These are phyloP conservation scores for Ctenomys sociabilis DNA, from an alignment of 2,113 vertebrate genomes.

Conservation along the genomic window DNA sequence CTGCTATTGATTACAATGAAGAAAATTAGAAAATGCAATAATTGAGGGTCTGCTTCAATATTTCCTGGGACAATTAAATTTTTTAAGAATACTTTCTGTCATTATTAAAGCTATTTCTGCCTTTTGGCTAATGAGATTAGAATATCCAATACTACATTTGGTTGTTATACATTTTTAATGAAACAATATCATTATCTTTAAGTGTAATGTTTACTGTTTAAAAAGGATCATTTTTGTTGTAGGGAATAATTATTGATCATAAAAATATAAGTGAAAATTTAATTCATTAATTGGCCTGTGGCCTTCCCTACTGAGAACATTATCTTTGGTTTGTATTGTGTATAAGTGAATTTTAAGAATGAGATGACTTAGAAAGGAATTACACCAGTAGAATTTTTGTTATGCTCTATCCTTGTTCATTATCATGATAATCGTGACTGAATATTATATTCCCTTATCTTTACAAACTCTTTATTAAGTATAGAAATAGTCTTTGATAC, in stretches of 20 bases:
- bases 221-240: conserved; percentile 38
- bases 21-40: conserved; percentile 49
- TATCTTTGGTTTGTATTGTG: conserved; percentile 50
- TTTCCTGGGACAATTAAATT: conserved; percentile 29
- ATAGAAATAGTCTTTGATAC: conserved; percentile 53
- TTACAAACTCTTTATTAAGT: conserved; percentile 45
- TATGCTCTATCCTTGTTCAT: conserved; percentile 58
- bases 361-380: conserved; percentile 59
- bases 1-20: conserved; percentile 27
- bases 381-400: conserved; percentile 46
- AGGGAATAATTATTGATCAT: conserved; percentile 44
- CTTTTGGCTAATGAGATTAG: conserved; percentile 33
- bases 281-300: conserved; percentile 58
- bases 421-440: conserved; percentile 43
- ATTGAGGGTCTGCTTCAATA: conserved; percentile 25
- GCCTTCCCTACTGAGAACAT: conserved; percentile 45
- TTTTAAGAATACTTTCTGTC: conserved; percentile 32
- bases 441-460: conserved; percentile 1
- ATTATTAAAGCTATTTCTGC: conserved; percentile 35
- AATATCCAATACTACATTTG: conserved; percentile 41
- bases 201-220: conserved; percentile 51
- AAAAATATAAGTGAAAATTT: conserved; percentile 62
- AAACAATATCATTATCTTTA: conserved; percentile 59
- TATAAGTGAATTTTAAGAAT: conserved; percentile 57
- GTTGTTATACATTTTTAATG: conserved; percentile 29